Base-by-base conservation (phyloP, 35 echinoderm and acorn worm species). In the Ophioderma brevispina region DNA sequence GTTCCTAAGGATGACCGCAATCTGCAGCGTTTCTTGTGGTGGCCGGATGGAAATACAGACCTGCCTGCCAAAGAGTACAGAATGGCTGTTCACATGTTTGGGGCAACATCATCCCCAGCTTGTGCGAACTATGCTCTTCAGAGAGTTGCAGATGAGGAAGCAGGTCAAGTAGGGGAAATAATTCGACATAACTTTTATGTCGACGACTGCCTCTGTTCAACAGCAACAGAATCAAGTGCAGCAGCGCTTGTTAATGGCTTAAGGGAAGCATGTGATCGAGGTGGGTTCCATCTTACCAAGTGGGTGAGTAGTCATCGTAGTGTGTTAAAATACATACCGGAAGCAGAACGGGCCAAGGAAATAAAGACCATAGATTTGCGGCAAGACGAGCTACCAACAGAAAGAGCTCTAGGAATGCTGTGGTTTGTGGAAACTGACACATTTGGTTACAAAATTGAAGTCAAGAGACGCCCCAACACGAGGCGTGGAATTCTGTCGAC, bases 51-150 rank as follows among this genome's bases (percentile, higher is more conserved):
- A 34, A 78, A 96, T 40, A 88, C 85, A 10, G 36, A 81, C 13
- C 32, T 55, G 41, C 86, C 86, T 11, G 46, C 87, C n/a, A 75
- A 25, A 88, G 83, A 78, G 34, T 92, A 88, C 80, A 91, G 80
- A 75, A 95, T 95, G 85, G 85, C 55, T 28, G 90, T 81, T 5
- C 90, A 92, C 37, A 15, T 96, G 18, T 95, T 96, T 86, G 86
- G 94, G 31, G 86, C 90, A n/a, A 81, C 89, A 19, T 96, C 85
- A 30, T 96, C 94, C 23, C 90, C 90, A 56, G 34, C 86, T 38
- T 89, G 94, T 86, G 90, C 94, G 21, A 92, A 34, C 33, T 89
- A 78, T 80, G 84, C 77, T 17, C 75, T 96, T 46, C 49, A 85
- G 55, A 92, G 56, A 86, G 59, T 80, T 18, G 90, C 82, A 38